Evolutionary conservation across 2,113 vertebrate genomes (phyloP).

Genomic region (Hemibagrus wyckioides): DNA sequence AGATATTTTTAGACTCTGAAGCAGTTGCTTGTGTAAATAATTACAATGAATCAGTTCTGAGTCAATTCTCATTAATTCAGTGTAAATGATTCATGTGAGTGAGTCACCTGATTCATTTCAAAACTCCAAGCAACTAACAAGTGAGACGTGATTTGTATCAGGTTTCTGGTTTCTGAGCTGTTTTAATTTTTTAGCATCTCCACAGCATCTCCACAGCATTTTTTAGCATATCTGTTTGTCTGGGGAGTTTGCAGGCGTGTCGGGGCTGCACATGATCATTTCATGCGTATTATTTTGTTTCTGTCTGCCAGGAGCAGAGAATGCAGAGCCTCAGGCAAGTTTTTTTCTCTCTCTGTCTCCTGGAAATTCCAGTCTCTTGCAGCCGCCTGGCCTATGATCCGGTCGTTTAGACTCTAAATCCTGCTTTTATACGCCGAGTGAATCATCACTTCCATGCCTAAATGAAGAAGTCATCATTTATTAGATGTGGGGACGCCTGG

Average conservation of each 20-base stretch:
- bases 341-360: constrained; percentile 62
- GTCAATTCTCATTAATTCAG: neutral
- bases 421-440: constrained; percentile 17
- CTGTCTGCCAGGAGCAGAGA: constrained; percentile 60
- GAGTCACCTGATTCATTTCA: neutral
- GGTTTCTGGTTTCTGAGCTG: neutral
- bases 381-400: neutral
- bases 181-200: constrained; percentile 26
- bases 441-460: constrained; percentile 13
- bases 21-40: neutral
- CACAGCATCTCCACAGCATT: no score
- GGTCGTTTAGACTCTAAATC: constrained; percentile 31
- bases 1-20: neutral
- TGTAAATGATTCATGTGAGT: neutral
- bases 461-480: neutral
- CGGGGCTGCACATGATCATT: neutral
- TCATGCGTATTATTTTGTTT: neutral
- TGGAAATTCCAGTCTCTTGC: constrained; percentile 71
- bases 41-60: neutral
- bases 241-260: neutral
- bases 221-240: neutral
- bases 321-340: constrained; percentile 63
- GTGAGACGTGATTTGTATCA: neutral
- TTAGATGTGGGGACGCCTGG: neutral
- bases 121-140: neutral